Evolutionary conservation across 2,113 vertebrate species (phyloP).

Genomic region (Spilogale gracilis): DNA sequence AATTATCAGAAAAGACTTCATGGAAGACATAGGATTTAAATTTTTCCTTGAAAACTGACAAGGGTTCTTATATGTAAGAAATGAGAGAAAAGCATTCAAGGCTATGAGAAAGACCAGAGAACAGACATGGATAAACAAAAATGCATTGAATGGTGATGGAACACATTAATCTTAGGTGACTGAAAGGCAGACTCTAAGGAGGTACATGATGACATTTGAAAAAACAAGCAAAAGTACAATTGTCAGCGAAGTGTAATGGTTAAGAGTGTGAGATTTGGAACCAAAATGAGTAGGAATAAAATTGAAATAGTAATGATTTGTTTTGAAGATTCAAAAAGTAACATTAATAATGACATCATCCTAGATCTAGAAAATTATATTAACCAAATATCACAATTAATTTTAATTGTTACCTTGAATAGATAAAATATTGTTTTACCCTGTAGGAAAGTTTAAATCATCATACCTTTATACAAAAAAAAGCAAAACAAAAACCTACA

Average conservation of each 20-base stretch:
- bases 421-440: background rate
- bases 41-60: conserved; percentile 35
- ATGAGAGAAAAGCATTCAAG: conserved; percentile 27
- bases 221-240: background rate
- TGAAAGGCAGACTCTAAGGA: background rate
- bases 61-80: conserved; percentile 51
- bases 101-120: background rate
- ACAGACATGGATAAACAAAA: background rate
- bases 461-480: background rate
- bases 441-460: background rate
- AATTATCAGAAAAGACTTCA: background rate
- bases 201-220: background rate
- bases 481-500: background rate
- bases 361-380: background rate
- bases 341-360: background rate
- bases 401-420: background rate
- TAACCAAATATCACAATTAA: background rate
- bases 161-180: background rate
- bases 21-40: background rate
- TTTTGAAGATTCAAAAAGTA: background rate
- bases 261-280: background rate
- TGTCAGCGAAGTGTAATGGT: background rate
- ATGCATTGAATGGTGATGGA: background rate
- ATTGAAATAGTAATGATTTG: background rate
- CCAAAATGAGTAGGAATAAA: background rate